A percentile compares a stretch with the other conserved stretches of the same genome.
Evolutionary conservation across 2,113 vertebrate species (phyloP).

Genomic region (Trichomycterus rosablanca): DNA sequence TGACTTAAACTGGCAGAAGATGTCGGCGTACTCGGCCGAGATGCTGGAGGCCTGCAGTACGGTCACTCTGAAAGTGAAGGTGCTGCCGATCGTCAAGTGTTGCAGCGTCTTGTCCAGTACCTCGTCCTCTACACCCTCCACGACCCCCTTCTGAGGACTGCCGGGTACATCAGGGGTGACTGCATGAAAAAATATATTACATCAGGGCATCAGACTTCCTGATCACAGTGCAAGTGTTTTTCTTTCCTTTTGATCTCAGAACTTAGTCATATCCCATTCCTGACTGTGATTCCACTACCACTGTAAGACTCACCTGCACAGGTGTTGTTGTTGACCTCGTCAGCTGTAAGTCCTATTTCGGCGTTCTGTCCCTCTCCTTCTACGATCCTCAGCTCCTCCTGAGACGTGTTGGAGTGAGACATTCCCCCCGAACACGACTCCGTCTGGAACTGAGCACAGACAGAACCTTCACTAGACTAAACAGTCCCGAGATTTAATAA

Average conservation of each 20-base stretch:
- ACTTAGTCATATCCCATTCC: no score
- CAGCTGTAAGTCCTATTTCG: constrained; percentile 77
- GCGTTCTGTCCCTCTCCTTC: constrained; percentile 89
- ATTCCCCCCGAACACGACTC: constrained; percentile 76
- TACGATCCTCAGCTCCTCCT: constrained; percentile 91
- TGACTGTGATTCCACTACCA: no score
- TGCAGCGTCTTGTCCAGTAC: constrained; percentile 72
- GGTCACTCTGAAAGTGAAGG: constrained; percentile 95
- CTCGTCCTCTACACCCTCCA: constrained; percentile 73
- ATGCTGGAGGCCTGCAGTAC: constrained; percentile 97
- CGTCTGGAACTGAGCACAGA: constrained; percentile 78
- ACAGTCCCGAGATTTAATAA: no score
- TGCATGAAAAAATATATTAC: constrained; percentile 26
- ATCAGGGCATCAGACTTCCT: no score
- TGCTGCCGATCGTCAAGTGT: constrained; percentile 85
- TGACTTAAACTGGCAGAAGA: constrained; percentile 99
- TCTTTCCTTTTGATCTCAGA: no score
- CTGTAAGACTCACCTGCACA: no score
- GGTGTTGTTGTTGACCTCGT: constrained; percentile 97
- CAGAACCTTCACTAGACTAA: not conserved
- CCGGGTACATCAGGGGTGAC: constrained; percentile 64
- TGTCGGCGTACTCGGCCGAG: constrained; percentile 93
- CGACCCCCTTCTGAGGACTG: constrained; percentile 65
- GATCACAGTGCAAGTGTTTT: no score
- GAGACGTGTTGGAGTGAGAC: constrained; percentile 85